Base-by-base conservation (phyloP, 2,797 vertebrate genomes). In the Semotilus atromaculatus region DNA sequence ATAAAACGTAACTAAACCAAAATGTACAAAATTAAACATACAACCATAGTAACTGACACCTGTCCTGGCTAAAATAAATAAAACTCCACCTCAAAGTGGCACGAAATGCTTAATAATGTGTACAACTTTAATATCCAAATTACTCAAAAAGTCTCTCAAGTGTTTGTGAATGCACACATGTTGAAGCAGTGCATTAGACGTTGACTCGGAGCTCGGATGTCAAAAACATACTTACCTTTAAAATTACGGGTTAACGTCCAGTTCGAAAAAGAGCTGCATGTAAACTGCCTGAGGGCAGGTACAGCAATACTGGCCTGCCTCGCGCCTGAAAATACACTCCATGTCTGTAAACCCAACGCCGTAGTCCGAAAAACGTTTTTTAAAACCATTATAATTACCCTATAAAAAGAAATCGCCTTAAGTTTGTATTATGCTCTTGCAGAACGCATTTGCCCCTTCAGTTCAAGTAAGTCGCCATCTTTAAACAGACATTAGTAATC, bases 361-460 rank as follows among this genome's bases (percentile, higher is more conserved):
- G 92, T 86, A 0, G 90, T 85, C 38, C 88, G 93, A 45, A 96
- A 43, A 11, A 89, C 45, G 34, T 86, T 77, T 82, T 93, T 90
- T 72, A 95, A 77, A 34, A 89, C 88, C 16, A 90, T 70, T 16
- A 2, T 84, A 38, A 45, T 36, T 16, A 4, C 45, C 14, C 18
- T 34, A 10, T 13, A 5, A 45, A 21, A 4, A 55, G 0, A 0
- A 75, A 38, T 64, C 14, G 34, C 19, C 48, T 76, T 55, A 11
- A n/a, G 7, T 53, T 16, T 10, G 31, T 21, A 53, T 53, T 53
- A 29, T 68, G 58, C 7, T 74, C 71, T 74, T 51, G 23, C 7
- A 34, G 4, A 77, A 83, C 81, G 18, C 62, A 71, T 78, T 79
- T 79, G 67, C 53, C 75, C 83, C 66, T 60, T 84, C 13, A 78